A percentile compares a stretch with the other conserved stretches of the same genome.
Evolutionary conservation across 2,888 invertebrate genomes (phyloP).

Genomic region (Mythimna lalbum): DNA sequence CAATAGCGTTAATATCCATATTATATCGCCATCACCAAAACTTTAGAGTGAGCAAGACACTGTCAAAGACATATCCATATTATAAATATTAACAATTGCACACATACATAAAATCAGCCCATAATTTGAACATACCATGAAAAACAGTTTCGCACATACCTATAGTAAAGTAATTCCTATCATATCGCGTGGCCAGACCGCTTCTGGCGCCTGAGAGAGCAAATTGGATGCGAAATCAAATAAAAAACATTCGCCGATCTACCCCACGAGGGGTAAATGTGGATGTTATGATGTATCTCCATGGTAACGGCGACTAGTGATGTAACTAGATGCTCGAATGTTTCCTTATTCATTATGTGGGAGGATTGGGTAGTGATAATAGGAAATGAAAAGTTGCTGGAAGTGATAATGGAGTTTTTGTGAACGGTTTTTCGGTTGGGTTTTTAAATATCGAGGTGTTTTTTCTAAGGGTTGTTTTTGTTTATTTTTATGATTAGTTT

Average conservation of each 20-base stretch:
- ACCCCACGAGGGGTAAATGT: constrained; percentile 68
- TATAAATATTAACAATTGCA: no score
- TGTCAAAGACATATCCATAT: no score
- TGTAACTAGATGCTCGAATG: constrained; percentile 13
- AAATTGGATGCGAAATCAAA: constrained; percentile 89
- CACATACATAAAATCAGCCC: background rate
- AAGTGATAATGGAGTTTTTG: constrained; percentile 31
- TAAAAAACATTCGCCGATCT: constrained; percentile 83
- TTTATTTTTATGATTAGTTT: background rate
- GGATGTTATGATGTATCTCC: constrained; percentile 63
- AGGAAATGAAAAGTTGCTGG: constrained; percentile 28
- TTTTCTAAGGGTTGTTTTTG: background rate
- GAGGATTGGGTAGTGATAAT: constrained; percentile 31
- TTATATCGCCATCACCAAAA: no score
- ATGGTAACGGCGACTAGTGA: constrained; percentile 44
- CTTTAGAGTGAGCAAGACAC: no score
- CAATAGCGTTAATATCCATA: no score
- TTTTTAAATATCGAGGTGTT: background rate
- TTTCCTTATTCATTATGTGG: constrained; percentile 45
- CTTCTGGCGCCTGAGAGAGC: constrained; percentile 79
- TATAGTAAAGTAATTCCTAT: constrained; percentile 60
- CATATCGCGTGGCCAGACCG: constrained; percentile 74
- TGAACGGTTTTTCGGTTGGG: background rate
- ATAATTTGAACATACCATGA: constrained; percentile 5
- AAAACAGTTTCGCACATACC: constrained; percentile 34